Base-by-base conservation (phyloP, 1,140 invertebrate species). In the Penaeus vannamei region DNA sequence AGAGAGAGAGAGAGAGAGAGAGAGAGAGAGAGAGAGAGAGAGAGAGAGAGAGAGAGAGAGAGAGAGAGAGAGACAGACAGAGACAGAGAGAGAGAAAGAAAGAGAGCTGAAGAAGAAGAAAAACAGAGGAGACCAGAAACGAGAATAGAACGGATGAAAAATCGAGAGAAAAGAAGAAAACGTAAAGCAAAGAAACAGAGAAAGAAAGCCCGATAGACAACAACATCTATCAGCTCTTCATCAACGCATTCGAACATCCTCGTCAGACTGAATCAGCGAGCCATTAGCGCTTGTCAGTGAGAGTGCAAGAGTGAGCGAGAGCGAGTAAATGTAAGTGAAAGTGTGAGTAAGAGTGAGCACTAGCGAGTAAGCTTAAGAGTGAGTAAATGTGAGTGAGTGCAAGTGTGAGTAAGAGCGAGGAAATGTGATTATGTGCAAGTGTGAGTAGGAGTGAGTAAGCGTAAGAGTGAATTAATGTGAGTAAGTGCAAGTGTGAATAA, bases 161-260 rank as follows among this genome's bases (percentile, higher is more conserved):
- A 53, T 2, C 0, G 8, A 53, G 46, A 14, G 46, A 53, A 8
- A 14, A 8, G 10, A 8, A 14, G 46, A 53, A 8, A 53, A 8
- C 3, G 46, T 5, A 8, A 53, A 8, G 10, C 3, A 53, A 42
- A 81, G 79, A 53, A 42, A 79, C 42, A 53, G 79, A 81, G 79
- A 81, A 26, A 81, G 79, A 81, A 42, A 81, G 79, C 59, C 20
- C 59, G 79, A 81, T 42, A 81, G 79, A 81, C 29, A 80, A 32
- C 32, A 32, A 79, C n/a, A n/a, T 76, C 26, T 76, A 36, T 76
- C 26, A 32, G 72, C 42, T 76, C 4, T 36, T 76, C 29, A 76
- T 32, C 42, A 4, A 20, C 42, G 17, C 17, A 32, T 29, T 23
- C 36, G 69, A 23, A 23, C 69, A 76, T 76, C 23, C 36, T 76